These are phyloP conservation scores for Zophobas morio DNA, from an alignment of 1,140 invertebrate species.

Conservation along the genomic window DNA sequence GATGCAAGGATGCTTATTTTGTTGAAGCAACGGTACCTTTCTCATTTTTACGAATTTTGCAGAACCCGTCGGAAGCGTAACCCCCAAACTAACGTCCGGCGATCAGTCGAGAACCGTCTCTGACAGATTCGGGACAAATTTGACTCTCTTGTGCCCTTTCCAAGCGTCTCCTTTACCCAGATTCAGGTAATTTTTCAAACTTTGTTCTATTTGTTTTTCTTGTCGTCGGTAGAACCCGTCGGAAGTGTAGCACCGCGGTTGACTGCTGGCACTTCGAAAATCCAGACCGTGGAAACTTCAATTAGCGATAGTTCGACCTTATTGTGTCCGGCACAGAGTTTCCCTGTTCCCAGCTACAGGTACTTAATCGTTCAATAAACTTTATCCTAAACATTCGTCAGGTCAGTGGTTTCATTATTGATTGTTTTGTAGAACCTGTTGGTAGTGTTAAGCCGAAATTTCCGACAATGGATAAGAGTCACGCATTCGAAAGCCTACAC, in stretches of 20 bases:
- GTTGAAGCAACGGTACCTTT: slow-evolving; percentile 54
- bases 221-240: slow-evolving; percentile 75
- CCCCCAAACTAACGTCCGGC: slow-evolving; percentile 82
- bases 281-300: slow-evolving; percentile 60
- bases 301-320: slow-evolving; percentile 62
- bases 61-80: slow-evolving; percentile 84
- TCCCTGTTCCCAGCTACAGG: slow-evolving; percentile 77
- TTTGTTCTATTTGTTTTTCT: slow-evolving; percentile 51
- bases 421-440: slow-evolving; percentile 71
- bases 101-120: slow-evolving; percentile 76
- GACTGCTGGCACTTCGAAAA: slow-evolving; percentile 69
- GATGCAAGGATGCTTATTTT: slow-evolving; percentile 7
- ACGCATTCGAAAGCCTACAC: slow-evolving; percentile 65
- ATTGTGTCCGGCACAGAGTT: slow-evolving; percentile 77
- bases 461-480: slow-evolving; percentile 65
- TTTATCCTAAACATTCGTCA: slow-evolving; percentile 1
- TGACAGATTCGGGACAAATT: slow-evolving; percentile 69
- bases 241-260: slow-evolving; percentile 79
- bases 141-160: slow-evolving; percentile 77
- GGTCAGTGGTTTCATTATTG: slow-evolving; percentile 6
- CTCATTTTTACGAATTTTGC: slow-evolving; percentile 51
- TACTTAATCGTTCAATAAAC: slow-evolving; percentile 60
- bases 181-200: slow-evolving; percentile 69
- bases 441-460: slow-evolving; percentile 74
- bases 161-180: slow-evolving; percentile 75